Percentiles rank a stretch among this genome's conserved stretches.
phyloP scores from a whole-genome alignment of 1,140 invertebrate genomes.

The Capitella teleta region DNA sequence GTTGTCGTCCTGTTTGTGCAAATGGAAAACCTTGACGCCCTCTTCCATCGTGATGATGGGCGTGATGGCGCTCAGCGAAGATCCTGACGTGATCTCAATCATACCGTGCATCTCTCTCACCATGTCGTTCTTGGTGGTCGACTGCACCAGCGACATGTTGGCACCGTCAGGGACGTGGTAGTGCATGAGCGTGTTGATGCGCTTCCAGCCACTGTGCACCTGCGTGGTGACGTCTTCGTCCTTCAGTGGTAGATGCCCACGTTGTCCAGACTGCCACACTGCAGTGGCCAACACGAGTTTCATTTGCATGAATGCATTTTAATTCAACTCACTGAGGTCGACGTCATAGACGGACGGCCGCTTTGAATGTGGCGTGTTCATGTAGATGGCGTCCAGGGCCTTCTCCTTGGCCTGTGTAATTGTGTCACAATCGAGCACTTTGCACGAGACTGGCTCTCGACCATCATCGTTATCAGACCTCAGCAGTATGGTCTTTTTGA shows the following conservation, averaged over 20 bases:
- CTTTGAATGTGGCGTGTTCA: conserved; percentile 88
- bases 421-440: conserved; percentile 97
- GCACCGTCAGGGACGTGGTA: conserved; percentile 93
- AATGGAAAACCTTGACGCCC: conserved; percentile 7
- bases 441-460: conserved; percentile 61
- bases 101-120: conserved; percentile 40
- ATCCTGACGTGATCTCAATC: conserved; percentile 9
- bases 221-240: conserved; percentile 95
- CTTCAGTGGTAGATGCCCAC: conserved; percentile 74
- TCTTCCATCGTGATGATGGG: conserved; percentile 8
- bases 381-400: conserved; percentile 92
- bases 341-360: conserved; percentile 88
- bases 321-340: conserved; percentile 62
- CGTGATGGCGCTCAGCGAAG: not conserved
- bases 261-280: conserved; percentile 59
- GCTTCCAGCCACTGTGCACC: conserved; percentile 90
- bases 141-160: conserved; percentile 78
- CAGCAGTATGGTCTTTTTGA: too few species aligned
- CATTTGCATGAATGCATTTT: too few species aligned
- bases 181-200: conserved; percentile 91
- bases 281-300: too few species aligned
- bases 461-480: too few species aligned
- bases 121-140: conserved; percentile 78
- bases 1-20: conserved; percentile 67
- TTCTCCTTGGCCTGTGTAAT: conserved; percentile 99